Evolutionary conservation across 2,113 vertebrate genomes (phyloP).

Genomic region (Chaetura pelagica): DNA sequence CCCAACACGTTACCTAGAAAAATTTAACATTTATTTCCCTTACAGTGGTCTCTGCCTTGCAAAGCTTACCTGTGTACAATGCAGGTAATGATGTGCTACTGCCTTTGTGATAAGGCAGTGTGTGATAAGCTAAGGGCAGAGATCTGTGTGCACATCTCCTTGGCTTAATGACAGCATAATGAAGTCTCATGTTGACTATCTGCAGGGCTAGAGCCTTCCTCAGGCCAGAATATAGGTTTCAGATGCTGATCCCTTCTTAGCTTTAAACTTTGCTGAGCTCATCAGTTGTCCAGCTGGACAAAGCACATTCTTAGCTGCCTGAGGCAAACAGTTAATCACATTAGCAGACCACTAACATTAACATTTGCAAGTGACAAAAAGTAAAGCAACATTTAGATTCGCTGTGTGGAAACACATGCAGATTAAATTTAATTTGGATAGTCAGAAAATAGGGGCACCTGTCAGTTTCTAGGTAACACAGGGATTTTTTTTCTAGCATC

Average conservation of each 20-base stretch:
- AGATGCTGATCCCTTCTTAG: constrained; percentile 68
- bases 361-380: constrained; percentile 52
- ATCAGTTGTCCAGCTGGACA: constrained; percentile 77
- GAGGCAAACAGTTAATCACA: constrained; percentile 74
- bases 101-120: not conserved
- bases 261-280: constrained; percentile 69
- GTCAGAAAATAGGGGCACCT: constrained; percentile 66
- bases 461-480: constrained; percentile 58
- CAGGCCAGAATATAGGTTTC: constrained; percentile 11
- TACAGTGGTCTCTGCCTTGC: not conserved
- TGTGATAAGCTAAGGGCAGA: not conserved
- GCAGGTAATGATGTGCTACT: not conserved
- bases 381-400: constrained; percentile 37
- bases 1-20: not conserved
- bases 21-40: not conserved
- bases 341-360: constrained; percentile 50
- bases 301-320: constrained; percentile 71
- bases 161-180: not conserved
- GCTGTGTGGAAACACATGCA: constrained; percentile 27
- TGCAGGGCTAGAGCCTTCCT: not conserved
- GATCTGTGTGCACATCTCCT: not conserved
- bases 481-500: constrained; percentile 71
- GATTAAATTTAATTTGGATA: constrained; percentile 72
- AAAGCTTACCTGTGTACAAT: not conserved
- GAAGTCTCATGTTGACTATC: not conserved